Evolutionary conservation across 2,797 vertebrate species (phyloP), one percentile per base, ranked within the genome.

Genomic region (Enteromius argenteus): DNA sequence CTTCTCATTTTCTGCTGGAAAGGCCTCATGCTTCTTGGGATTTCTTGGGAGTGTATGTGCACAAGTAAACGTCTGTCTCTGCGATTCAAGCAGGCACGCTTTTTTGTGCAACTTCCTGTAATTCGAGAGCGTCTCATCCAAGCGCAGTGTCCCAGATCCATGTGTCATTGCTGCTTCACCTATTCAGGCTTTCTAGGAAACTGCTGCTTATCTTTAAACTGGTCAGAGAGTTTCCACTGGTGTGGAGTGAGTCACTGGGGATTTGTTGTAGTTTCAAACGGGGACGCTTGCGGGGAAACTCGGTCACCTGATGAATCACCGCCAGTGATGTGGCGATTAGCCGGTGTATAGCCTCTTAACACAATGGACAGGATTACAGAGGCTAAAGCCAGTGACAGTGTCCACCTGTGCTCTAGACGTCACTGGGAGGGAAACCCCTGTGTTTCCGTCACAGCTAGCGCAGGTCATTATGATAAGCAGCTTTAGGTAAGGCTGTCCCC

Each of bases 341-440:
- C 62, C 1, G 19, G 15, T 2, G 9, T 32, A 44, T 56, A 51
- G 53, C 21, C 66, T 84, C 53, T 60, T 51, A 64, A 68, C 64
- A 51, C 44, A 37, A 53, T 10, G 21, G 13, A 79, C 21, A 30
- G 35, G 84, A 74, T 80, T 51, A 74, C 17, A 0, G 67, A n/a
- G 19, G 62, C 64, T 42, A 35, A 37, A 27, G 49, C 37, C 56
- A 21, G 17, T 27, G 8, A 37, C 58, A 7, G 5, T 78, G 77
- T 46, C n/a, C 32, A 27, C 74, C n/a, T 46, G 60, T 74, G 67
- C 11, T n/a, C 30, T 6, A 19, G 68, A 84, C n/a, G 56, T 79
- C 79, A 81, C 67, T 19, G 60, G 5, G 19, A 21, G 11, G 44
- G 71, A 80, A 84, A 82, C 46, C 74, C 49, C 46, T 32, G 49